Evolutionary conservation across 2,113 vertebrate genomes (phyloP).

Genomic region (Hippocampus zosterae): DNA sequence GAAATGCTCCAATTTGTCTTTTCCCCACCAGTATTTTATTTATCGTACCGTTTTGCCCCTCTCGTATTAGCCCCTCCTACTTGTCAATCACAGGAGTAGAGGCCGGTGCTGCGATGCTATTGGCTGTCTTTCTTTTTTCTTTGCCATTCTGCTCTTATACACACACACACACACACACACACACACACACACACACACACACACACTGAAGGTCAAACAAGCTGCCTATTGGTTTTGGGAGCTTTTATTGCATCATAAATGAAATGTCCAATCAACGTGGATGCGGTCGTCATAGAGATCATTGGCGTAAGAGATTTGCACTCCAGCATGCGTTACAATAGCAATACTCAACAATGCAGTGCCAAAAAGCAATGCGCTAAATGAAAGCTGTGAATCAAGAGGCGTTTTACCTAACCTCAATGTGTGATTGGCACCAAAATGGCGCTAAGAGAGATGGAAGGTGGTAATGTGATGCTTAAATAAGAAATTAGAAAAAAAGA

Average conservation of each 20-base stretch:
- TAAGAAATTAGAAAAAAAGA: not conserved
- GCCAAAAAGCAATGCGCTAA: not conserved
- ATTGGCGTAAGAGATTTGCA: not conserved
- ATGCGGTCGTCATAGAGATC: not conserved
- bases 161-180: not conserved
- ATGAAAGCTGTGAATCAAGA: too few species aligned
- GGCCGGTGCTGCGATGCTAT: too few species aligned
- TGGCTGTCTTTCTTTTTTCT: too few species aligned
- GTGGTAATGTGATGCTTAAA: not conserved
- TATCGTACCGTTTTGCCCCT: too few species aligned
- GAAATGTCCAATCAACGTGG: not conserved
- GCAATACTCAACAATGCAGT: not conserved
- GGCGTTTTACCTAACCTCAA: not conserved
- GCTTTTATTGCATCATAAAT: not conserved
- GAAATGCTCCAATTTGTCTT: not conserved
- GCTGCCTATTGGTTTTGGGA: not conserved
- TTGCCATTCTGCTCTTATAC: too few species aligned
- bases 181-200: not conserved
- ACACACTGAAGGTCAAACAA: not conserved
- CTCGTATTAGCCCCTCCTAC: too few species aligned
- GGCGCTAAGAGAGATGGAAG: not conserved
- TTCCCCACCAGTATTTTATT: too few species aligned
- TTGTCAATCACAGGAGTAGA: too few species aligned
- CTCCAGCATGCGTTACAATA: not conserved
- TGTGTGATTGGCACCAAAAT: not conserved